These are phyloP conservation scores for Eulemur coronatus DNA, from an alignment of 2,797 vertebrate species.

Conservation along the genomic window DNA sequence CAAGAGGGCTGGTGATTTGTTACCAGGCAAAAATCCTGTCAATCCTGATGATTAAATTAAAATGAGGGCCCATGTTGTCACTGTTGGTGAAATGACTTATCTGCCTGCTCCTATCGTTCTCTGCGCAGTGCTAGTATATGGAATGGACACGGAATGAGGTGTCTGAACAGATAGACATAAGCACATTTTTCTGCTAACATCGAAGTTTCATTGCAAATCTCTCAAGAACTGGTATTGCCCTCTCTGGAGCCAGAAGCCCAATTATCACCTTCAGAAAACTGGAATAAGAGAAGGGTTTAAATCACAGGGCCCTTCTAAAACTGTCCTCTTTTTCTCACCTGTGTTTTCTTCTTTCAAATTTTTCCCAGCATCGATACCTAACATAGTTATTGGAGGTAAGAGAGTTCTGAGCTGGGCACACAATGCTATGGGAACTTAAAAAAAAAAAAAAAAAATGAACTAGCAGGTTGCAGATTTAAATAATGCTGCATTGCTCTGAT, in stretches of 20 bases:
- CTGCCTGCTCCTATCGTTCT: not conserved
- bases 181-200: not conserved
- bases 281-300: not conserved
- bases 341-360: not conserved
- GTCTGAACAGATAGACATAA: not conserved
- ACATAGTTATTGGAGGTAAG: not conserved
- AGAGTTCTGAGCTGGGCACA: not conserved
- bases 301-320: not conserved
- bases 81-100: not conserved
- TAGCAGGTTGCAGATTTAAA: not conserved
- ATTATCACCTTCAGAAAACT: not conserved
- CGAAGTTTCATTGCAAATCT: not conserved
- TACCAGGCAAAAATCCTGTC: not conserved
- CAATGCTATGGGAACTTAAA: not conserved
- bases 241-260: not conserved
- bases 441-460: not conserved
- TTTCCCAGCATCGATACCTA: not conserved
- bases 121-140: fast-evolving
- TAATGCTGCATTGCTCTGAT: not conserved
- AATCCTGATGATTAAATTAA: conserved; percentile 20
- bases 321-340: not conserved
- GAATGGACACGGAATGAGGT: not conserved
- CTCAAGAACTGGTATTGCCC: not conserved
- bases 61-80: not conserved
- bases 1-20: not conserved